Conservation (phyloP, 2,113 vertebrate species). For the Aspiorhynchus laticeps region DNA sequence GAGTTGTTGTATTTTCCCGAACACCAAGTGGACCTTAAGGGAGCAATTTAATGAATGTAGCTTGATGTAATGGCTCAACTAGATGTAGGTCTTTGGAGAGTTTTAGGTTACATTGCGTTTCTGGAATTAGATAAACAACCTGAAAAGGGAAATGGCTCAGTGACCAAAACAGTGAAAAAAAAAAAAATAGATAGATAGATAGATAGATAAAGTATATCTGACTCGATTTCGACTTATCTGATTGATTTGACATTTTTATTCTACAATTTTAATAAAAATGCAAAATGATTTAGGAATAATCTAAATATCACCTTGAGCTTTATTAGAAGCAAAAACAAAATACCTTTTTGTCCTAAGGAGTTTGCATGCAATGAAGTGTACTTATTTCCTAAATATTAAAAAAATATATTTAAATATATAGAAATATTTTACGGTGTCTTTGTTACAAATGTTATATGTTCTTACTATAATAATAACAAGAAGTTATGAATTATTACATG, state of each 20-base stretch:
- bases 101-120: constrained; percentile 40
- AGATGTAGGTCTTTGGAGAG: constrained; percentile 39
- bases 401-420: no score
- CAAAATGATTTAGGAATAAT: not conserved
- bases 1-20: not conserved
- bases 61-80: constrained; percentile 28
- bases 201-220: no score
- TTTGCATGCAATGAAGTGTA: not conserved
- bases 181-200: no score
- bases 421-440: no score
- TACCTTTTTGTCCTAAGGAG: not conserved
- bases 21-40: not conserved
- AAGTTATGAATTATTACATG: no score
- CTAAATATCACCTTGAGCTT: not conserved
- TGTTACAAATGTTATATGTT: no score
- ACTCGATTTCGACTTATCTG: no score
- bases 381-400: not conserved
- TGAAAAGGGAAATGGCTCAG: constrained; percentile 37
- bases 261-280: not conserved
- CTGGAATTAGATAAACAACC: constrained; percentile 41
- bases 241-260: not conserved
- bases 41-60: constrained; percentile 38
- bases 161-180: constrained; percentile 14
- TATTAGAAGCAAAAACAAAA: not conserved
- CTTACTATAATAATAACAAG: no score